phyloP scores from a whole-genome alignment of 1,140 invertebrate genomes.

The Apis florea region DNA sequence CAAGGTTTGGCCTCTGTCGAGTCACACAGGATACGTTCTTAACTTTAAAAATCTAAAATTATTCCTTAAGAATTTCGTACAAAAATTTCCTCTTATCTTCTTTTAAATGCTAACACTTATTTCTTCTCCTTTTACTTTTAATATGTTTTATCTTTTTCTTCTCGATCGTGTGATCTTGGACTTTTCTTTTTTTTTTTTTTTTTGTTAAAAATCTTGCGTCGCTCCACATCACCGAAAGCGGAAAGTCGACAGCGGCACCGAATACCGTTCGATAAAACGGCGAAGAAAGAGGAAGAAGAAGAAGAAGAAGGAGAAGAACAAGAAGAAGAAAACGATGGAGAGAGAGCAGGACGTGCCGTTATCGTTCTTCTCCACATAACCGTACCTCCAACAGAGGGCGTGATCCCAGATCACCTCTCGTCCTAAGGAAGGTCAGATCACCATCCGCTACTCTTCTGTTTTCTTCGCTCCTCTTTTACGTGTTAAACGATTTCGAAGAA shows the following conservation, averaged over 20 bases:
- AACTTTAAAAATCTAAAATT: neutral
- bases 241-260: slow-evolving; percentile 38
- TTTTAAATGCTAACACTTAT: too few species aligned
- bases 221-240: slow-evolving; percentile 57
- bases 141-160: neutral
- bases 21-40: slow-evolving; percentile 4
- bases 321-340: slow-evolving; percentile 52
- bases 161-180: neutral
- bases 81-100: neutral
- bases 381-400: slow-evolving; percentile 74
- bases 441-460: slow-evolving; percentile 60
- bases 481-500: neutral
- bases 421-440: slow-evolving; percentile 69
- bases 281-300: slow-evolving; percentile 53
- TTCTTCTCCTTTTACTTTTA: too few species aligned
- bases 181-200: neutral
- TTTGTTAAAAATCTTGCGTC: slow-evolving; percentile 17
- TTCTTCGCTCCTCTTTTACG: too few species aligned
- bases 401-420: slow-evolving; percentile 73
- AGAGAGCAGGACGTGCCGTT: slow-evolving; percentile 72
- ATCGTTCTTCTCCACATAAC: slow-evolving; percentile 71
- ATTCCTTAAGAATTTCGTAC: too few species aligned
- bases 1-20: slow-evolving; percentile 1
- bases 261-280: slow-evolving; percentile 22
- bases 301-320: neutral